Evolutionary conservation across 2,888 invertebrate genomes (phyloP).

Genomic region (Ecdyonurus torrentis): DNA sequence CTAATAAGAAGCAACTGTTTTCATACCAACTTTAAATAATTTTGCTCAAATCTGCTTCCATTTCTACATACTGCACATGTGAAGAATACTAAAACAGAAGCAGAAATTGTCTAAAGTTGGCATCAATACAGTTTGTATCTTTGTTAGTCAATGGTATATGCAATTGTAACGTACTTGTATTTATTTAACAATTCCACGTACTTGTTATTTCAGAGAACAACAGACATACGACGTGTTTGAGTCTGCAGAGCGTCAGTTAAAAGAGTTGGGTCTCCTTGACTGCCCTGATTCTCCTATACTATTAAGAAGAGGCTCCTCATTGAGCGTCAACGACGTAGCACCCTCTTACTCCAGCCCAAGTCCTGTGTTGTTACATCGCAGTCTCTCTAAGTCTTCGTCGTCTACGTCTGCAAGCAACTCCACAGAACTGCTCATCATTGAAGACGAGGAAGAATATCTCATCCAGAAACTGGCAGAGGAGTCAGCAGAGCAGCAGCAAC

Average conservation of each 20-base stretch:
- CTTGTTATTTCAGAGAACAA: too few relatives aligned
- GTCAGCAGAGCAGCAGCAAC: too few relatives aligned
- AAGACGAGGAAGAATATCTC: not conserved
- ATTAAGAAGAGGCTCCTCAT: not conserved
- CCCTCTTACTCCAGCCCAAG: not conserved
- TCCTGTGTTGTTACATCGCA: not conserved
- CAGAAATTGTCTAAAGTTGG: too few relatives aligned
- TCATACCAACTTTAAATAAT: too few relatives aligned
- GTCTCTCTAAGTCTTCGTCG: not conserved
- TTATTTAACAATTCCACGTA: too few relatives aligned
- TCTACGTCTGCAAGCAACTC: not conserved
- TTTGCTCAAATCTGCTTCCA: too few relatives aligned
- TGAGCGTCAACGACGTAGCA: not conserved
- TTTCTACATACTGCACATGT: too few relatives aligned
- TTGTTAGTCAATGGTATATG: too few relatives aligned
- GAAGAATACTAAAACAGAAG: too few relatives aligned
- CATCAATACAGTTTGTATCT: too few relatives aligned
- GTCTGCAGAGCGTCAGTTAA: not conserved
- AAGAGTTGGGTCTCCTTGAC: not conserved
- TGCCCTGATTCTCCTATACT: not conserved
- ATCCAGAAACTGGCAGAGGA: not conserved
- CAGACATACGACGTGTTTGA: not conserved
- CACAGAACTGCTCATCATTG: not conserved
- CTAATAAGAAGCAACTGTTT: too few relatives aligned
- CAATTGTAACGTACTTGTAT: too few relatives aligned